Percentiles rank a stretch among this genome's conserved stretches.
Conservation (phyloP, 2,888 invertebrate genomes). For the Eupsilia transversa region DNA sequence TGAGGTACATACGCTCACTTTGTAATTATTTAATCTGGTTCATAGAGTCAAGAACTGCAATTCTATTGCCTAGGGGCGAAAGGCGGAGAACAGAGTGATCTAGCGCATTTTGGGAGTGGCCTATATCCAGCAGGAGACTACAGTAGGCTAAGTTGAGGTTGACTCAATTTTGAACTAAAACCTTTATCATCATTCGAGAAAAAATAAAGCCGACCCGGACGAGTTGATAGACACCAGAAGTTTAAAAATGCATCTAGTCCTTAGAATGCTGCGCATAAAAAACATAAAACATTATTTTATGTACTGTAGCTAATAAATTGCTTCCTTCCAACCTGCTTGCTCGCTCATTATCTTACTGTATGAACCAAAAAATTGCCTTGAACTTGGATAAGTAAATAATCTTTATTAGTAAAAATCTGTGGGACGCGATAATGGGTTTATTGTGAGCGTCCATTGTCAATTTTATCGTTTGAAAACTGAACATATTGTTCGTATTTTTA, state of each 20-base stretch:
- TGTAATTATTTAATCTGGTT: background rate
- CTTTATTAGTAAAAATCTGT: background rate
- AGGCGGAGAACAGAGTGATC: background rate
- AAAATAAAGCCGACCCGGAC: no score
- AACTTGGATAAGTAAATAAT: background rate
- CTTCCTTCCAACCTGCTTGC: conserved; percentile 7
- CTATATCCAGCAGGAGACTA: background rate
- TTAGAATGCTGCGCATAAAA: no score
- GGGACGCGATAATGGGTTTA: background rate
- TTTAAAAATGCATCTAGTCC: no score
- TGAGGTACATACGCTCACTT: background rate
- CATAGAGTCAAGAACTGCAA: background rate
- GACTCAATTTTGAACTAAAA: background rate
- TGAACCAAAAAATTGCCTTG: conserved; percentile 3
- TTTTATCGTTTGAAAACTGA: conserved; percentile 4
- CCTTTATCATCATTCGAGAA: background rate
- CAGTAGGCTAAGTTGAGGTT: background rate
- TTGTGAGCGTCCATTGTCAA: background rate
- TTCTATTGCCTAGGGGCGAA: background rate
- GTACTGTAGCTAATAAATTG: background rate
- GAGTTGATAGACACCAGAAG: no score
- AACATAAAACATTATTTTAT: no score
- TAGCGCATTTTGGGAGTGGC: no score
- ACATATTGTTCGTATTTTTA: background rate
- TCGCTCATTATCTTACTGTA: background rate